phyloP scores from a whole-genome alignment of 2,113 vertebrate species.

The Coturnix japonica region DNA sequence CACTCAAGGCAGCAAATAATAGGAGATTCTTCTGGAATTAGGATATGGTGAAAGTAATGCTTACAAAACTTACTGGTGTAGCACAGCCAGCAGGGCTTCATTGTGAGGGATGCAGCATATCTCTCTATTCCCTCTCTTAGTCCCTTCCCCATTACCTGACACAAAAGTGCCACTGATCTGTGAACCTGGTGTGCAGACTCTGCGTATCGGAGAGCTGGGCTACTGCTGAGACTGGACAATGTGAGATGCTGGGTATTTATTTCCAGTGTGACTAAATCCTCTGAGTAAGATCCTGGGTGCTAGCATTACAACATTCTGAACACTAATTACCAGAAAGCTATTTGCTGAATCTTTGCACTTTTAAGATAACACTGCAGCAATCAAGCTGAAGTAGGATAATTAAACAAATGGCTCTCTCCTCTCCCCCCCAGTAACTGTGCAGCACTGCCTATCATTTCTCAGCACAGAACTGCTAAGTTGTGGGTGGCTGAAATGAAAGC shows the following conservation, averaged over 20 bases:
- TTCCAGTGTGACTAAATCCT: neutral
- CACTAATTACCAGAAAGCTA: neutral
- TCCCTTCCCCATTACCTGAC: neutral
- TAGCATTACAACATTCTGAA: neutral
- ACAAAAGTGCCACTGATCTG: neutral
- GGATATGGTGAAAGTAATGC: neutral
- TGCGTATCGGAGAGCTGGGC: neutral
- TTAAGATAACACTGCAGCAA: neutral
- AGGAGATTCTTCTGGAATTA: neutral
- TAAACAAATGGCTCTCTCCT: neutral
- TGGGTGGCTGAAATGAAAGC: fast-evolving
- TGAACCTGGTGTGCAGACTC: neutral
- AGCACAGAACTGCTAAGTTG: neutral
- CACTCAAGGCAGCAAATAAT: neutral
- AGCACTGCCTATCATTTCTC: neutral
- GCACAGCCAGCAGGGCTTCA: neutral
- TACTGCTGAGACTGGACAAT: neutral
- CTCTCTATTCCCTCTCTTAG: fast-evolving
- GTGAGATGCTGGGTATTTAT: neutral
- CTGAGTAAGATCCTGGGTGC: fast-evolving
- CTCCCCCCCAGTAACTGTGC: neutral
- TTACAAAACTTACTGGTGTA: fast-evolving
- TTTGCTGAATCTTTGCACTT: neutral
- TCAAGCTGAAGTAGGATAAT: neutral
- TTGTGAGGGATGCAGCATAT: neutral